Percentiles rank a stretch among this genome's conserved stretches.
These are phyloP conservation scores for Drosophila conformis DNA, from an alignment of 2,888 invertebrate genomes.

Conservation along the genomic window DNA sequence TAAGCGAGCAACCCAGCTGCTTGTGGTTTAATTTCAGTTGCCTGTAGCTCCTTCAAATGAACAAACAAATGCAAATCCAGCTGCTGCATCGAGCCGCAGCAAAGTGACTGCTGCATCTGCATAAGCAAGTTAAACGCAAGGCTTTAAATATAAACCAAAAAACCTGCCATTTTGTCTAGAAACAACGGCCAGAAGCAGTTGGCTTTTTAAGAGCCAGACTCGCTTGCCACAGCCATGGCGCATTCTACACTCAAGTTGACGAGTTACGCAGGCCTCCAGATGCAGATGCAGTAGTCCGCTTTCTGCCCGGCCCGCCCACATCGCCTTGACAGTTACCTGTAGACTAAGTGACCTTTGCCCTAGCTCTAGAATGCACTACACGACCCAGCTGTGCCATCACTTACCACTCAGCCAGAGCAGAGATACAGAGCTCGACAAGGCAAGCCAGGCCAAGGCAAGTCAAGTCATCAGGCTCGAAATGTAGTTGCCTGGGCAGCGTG, in stretches of 20 bases:
- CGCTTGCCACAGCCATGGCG: constrained; percentile 19
- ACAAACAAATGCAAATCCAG: constrained; percentile 52
- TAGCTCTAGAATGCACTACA: constrained; percentile 62
- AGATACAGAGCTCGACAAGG: not conserved
- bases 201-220: constrained; percentile 40
- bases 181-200: constrained; percentile 53
- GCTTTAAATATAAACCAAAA: constrained; percentile 18
- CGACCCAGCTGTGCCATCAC: constrained; percentile 56
- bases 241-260: constrained; percentile 64
- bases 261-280: constrained; percentile 46
- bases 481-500: constrained; percentile 11
- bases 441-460: constrained; percentile 7
- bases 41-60: constrained; percentile 43
- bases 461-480: constrained; percentile 24
- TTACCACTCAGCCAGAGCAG: constrained; percentile 16
- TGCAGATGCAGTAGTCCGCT: constrained; percentile 13
- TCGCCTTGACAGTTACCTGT: constrained; percentile 62
- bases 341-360: constrained; percentile 76
- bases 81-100: constrained; percentile 8
- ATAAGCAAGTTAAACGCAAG: constrained; percentile 38
- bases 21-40: constrained; percentile 63
- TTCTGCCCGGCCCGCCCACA: constrained; percentile 26
- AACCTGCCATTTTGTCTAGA: constrained; percentile 20
- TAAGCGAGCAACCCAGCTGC: constrained; percentile 13
- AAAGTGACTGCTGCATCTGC: constrained; percentile 17